These are phyloP conservation scores for Philereme vetulata DNA, from an alignment of 2,888 invertebrate genomes.

Conservation along the genomic window DNA sequence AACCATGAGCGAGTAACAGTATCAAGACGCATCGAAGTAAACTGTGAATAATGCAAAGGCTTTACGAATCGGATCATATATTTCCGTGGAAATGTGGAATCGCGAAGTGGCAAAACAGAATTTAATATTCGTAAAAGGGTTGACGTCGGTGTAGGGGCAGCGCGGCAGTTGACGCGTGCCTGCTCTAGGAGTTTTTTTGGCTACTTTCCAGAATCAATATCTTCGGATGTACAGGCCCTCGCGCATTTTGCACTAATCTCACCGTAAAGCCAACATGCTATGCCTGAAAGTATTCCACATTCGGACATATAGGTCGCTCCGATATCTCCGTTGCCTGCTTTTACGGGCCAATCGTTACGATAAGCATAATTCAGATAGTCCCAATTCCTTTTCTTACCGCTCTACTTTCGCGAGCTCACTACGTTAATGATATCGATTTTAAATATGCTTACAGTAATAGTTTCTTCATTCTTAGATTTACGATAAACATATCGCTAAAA, in stretches of 20 bases:
- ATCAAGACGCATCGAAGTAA: constrained; percentile 55
- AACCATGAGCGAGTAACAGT: constrained; percentile 35
- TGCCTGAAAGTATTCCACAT: constrained; percentile 38
- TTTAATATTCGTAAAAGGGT: constrained; percentile 84
- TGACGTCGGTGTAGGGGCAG: constrained; percentile 74
- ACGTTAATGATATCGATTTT: too few relatives aligned
- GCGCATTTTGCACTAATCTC: constrained; percentile 79
- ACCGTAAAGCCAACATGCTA: constrained; percentile 58
- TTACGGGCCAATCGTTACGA: constrained; percentile 30
- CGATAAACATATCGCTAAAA: too few relatives aligned
- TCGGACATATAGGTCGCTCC: constrained; percentile 36
- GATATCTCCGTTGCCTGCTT: constrained; percentile 32
- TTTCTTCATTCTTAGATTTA: too few relatives aligned
- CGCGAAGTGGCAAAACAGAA: constrained; percentile 83
- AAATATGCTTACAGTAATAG: too few relatives aligned
- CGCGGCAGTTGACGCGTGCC: constrained; percentile 81
- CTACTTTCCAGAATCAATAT: constrained; percentile 82
- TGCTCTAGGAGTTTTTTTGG: constrained; percentile 80
- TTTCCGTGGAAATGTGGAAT: constrained; percentile 75
- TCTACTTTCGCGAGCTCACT: constrained; percentile 4
- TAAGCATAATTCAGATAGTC: constrained; percentile 29
- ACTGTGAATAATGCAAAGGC: constrained; percentile 73
- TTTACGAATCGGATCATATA: constrained; percentile 72
- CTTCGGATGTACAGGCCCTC: constrained; percentile 77
- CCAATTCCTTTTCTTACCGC: constrained; percentile 9